These are phyloP conservation scores for Schlechtendalia chinensis DNA, from an alignment of 1,140 invertebrate species.

Conservation along the genomic window DNA sequence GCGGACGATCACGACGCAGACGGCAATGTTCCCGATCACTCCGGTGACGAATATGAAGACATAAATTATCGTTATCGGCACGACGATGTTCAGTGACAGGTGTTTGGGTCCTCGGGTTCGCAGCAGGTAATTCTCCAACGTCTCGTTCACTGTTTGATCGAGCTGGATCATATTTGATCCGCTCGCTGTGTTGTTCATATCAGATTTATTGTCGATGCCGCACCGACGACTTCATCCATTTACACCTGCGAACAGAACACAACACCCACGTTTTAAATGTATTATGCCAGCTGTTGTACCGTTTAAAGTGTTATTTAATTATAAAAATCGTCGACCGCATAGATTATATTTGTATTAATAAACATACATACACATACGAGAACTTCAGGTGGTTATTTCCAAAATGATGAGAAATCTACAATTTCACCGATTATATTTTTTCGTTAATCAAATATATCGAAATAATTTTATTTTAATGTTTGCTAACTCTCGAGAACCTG, in stretches of 20 bases:
- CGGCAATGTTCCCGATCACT: conserved; percentile 80
- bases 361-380: no score
- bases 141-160: conserved; percentile 27
- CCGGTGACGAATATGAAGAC: conserved; percentile 79
- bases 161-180: conserved; percentile 1
- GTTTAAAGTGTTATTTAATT: no score
- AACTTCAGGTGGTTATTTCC: no score
- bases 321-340: no score
- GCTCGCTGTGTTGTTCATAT: conserved; percentile 12
- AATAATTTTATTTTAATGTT: no score
- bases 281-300: no score
- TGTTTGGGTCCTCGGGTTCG: conserved; percentile 57
- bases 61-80: conserved; percentile 73
- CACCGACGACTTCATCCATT: background rate
- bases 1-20: conserved; percentile 83
- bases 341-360: no score
- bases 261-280: no score
- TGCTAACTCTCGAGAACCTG: no score
- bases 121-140: conserved; percentile 56
- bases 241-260: background rate
- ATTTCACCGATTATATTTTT: no score
- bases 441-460: no score
- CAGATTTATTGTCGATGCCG: background rate
- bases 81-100: conserved; percentile 57
- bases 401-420: no score